Base-by-base conservation (phyloP, 1,140 invertebrate species). In the Diabrotica undecimpunctata region DNA sequence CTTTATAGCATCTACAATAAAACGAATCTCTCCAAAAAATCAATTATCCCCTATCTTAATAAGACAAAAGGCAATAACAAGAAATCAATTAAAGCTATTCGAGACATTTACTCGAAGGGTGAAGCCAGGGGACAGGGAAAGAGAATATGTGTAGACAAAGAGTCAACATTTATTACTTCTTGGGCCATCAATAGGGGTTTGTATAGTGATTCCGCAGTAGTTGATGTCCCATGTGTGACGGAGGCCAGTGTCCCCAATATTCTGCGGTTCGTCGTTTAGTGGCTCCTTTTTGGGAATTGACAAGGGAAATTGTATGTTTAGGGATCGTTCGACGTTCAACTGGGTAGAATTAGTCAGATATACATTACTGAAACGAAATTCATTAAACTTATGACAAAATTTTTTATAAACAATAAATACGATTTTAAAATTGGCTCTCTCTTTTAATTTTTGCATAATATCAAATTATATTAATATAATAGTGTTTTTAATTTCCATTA, bases 151-250 rank as follows among this genome's bases (percentile, higher is more conserved):
- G 55, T 37, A 57, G 55, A 57, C 55, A 38, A 57, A 57, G 55
- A 57, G 55, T 57, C 55, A 57, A 57, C 55, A 57, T 57, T 57
- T 57, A 57, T 57, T 57, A 37, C 55, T 37, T 57, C 55, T 57
- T 37, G 55, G 55, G 38, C 25, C 37, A 57, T 57, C 55, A 57
- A 57, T 57, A 41, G 37, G 55, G 55, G 55, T 38, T 57, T 37
- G 55, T 57, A 37, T 37, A 57, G 55, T 57, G 55, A 57, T 57
- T 38, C 36, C n/a, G 12, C 55, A 12, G 55, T 46, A 46, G 41
- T 46, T 10, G 55, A 37, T 37, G 36, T 57, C 55, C 55, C 55
- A 57, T 57, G 55, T 57, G 55, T 46, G 41, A 46, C 41, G 41
- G 8, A n/a, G 41, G 41, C 8, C 41, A 46, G 41, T n/a, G 8